A percentile compares a stretch with the other conserved stretches of the same genome.
phyloP scores from a whole-genome alignment of 2,888 invertebrate genomes.

The Altica lythri region DNA sequence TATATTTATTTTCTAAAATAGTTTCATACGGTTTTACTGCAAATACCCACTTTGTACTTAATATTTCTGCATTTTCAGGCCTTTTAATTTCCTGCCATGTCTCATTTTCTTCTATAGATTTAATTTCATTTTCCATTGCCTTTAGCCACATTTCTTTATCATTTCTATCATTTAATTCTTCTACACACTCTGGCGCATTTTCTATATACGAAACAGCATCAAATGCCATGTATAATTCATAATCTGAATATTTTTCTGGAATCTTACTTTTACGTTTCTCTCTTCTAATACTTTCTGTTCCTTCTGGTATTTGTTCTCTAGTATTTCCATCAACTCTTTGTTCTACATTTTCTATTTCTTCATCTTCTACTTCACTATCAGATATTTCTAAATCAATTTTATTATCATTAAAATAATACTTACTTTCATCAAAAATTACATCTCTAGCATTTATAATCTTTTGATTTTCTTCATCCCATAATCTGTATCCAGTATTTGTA shows the following conservation, averaged over 20 bases:
- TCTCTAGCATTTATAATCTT: neutral
- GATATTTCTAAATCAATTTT: neutral
- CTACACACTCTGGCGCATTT: too few relatives aligned
- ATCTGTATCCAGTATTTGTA: neutral
- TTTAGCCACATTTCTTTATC: too few relatives aligned
- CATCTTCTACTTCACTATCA: neutral
- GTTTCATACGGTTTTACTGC: neutral
- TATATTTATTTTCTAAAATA: neutral
- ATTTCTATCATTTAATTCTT: too few relatives aligned
- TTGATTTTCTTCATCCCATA: neutral
- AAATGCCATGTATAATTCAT: neutral
- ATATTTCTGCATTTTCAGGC: neutral
- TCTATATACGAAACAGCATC: too few relatives aligned
- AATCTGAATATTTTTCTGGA: neutral
- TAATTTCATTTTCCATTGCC: too few relatives aligned
- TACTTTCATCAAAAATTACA: neutral
- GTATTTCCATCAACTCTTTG: neutral
- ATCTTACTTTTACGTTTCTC: neutral
- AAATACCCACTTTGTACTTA: neutral
- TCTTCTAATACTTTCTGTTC: neutral
- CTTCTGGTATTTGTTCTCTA: neutral
- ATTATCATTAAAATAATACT: neutral
- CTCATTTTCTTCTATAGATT: neutral
- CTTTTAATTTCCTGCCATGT: neutral
- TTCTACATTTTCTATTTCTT: neutral